Percentiles rank a stretch among this genome's conserved stretches.
These are phyloP conservation scores for Vesta saturnalis DNA, from an alignment of 2,888 invertebrate genomes.

Conservation along the genomic window DNA sequence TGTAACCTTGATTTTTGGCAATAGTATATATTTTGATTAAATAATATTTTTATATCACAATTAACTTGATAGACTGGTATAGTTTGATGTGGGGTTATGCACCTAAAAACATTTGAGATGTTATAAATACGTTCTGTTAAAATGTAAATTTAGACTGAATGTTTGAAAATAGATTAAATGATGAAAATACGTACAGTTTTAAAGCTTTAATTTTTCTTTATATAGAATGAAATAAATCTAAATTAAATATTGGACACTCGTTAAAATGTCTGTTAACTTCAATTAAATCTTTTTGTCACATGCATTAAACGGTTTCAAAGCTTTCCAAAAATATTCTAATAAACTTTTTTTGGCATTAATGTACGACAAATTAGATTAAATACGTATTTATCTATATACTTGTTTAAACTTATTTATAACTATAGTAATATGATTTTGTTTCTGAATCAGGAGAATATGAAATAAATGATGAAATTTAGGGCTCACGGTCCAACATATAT, in stretches of 20 bases:
- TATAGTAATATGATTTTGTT: not conserved
- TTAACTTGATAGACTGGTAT: not conserved
- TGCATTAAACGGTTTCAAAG: not conserved
- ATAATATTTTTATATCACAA: too few species aligned
- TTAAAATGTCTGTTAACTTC: not conserved
- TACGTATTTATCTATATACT: not conserved
- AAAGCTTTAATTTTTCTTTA: not conserved
- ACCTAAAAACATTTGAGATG: not conserved
- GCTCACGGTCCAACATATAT: too few species aligned
- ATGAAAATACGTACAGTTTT: not conserved
- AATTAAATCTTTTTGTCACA: not conserved
- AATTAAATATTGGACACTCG: not conserved
- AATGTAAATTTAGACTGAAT: not conserved
- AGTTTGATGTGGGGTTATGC: not conserved
- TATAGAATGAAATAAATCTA: not conserved
- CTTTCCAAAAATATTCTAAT: not conserved
- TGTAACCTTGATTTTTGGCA: conserved; percentile 4
- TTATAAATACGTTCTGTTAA: not conserved
- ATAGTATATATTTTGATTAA: conserved; percentile 6
- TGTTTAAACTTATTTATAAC: not conserved
- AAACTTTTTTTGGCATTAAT: not conserved
- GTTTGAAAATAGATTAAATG: conserved; percentile 10
- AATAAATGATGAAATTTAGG: too few species aligned
- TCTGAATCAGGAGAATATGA: not conserved
- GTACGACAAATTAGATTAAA: not conserved